These are phyloP conservation scores for Lontra canadensis DNA, from an alignment of 2,113 vertebrate species.

Conservation along the genomic window DNA sequence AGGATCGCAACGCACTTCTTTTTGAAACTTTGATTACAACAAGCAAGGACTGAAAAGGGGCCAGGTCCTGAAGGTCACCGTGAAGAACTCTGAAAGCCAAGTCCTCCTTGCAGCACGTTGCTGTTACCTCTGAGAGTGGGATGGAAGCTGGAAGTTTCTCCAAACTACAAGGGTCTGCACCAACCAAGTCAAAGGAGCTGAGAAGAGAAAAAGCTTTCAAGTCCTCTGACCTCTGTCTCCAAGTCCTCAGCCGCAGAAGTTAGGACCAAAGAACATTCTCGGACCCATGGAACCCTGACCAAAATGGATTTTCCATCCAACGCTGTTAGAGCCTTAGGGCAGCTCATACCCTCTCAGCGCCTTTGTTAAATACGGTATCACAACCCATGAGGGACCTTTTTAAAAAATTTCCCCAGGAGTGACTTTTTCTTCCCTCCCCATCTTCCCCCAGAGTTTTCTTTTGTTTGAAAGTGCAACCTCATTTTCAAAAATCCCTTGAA, in stretches of 20 bases:
- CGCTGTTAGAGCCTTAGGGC: neutral
- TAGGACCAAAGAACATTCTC: slow-evolving; percentile 6
- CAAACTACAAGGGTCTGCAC: neutral
- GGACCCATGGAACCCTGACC: neutral
- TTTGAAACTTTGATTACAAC: neutral
- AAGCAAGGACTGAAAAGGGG: neutral
- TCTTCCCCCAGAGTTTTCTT: slow-evolving; percentile 10
- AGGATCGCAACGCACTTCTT: neutral
- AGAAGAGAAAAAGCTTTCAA: neutral
- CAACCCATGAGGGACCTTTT: neutral
- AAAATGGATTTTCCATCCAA: slow-evolving; percentile 36
- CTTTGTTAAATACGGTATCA: neutral
- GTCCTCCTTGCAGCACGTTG: rapidly evolving
- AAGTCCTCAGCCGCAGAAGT: neutral
- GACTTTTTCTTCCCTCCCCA: neutral
- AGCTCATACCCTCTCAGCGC: neutral
- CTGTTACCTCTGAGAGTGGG: neutral
- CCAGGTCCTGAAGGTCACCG: neutral
- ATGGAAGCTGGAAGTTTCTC: neutral
- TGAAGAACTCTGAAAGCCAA: neutral
- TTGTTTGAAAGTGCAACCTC: slow-evolving; percentile 32
- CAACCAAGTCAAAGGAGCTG: neutral
- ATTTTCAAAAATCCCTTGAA: neutral
- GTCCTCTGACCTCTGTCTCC: neutral
- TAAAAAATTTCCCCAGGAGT: neutral